Evolutionary conservation across 1,140 invertebrate genomes (phyloP).

Genomic region (Epicauta chinensis): DNA sequence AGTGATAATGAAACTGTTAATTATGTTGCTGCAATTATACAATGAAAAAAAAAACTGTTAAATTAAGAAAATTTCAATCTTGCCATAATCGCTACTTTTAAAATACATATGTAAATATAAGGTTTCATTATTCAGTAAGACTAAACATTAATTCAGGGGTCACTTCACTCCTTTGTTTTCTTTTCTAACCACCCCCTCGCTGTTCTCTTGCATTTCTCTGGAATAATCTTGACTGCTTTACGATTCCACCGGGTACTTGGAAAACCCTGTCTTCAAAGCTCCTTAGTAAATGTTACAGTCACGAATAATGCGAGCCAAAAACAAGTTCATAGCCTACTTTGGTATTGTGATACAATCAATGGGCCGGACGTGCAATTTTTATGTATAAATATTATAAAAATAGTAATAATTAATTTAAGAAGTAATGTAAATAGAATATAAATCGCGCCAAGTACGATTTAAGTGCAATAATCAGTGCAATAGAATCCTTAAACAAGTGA

Average conservation of each 20-base stretch:
- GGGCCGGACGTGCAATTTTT: slow-evolving; percentile 27
- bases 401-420: neutral
- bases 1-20: slow-evolving; percentile 42
- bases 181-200: too few relatives aligned
- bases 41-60: neutral
- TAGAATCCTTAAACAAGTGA: neutral
- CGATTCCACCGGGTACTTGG: too few relatives aligned
- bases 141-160: neutral
- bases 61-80: neutral
- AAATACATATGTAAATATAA: neutral
- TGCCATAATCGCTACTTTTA: neutral
- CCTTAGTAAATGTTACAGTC: slow-evolving; percentile 4
- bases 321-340: neutral
- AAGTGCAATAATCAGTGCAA: neutral
- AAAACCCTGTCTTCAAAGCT: too few relatives aligned
- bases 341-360: slow-evolving; percentile 22
- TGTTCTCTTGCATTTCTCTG: too few relatives aligned
- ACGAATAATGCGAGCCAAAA: neutral
- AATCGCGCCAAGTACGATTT: neutral
- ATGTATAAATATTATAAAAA: neutral
- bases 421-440: neutral
- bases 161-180: too few relatives aligned
- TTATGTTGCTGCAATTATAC: slow-evolving; percentile 40
- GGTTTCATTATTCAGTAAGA: neutral
- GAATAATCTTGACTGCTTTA: too few relatives aligned